These are phyloP conservation scores for Hyposoter dolosus DNA, from an alignment of 2,888 invertebrate species.

Conservation along the genomic window DNA sequence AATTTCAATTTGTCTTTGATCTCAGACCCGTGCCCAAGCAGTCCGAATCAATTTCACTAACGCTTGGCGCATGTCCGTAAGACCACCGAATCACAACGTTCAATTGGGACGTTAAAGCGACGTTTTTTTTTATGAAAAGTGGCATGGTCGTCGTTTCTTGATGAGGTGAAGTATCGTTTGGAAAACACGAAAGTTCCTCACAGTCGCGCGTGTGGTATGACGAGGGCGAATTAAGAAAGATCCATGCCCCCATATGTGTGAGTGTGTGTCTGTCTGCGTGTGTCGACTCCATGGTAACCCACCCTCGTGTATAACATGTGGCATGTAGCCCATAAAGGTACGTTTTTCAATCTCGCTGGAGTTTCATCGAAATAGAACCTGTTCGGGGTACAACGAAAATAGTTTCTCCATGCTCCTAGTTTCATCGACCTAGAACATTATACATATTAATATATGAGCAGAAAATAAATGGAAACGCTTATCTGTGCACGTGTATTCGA, in stretches of 20 bases:
- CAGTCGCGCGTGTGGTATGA: constrained; percentile 51
- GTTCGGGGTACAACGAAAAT: constrained; percentile 29
- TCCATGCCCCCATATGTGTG: constrained; percentile 13
- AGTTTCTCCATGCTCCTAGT: constrained; percentile 52
- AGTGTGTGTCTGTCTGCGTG: background rate
- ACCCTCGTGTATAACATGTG: constrained; percentile 19
- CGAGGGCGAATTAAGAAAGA: constrained; percentile 65
- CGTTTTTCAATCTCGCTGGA: constrained; percentile 27
- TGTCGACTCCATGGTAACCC: constrained; percentile 49
- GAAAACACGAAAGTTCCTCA: constrained; percentile 51
- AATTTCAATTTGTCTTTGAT: constrained; percentile 11
- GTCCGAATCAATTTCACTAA: constrained; percentile 82
- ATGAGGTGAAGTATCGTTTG: constrained; percentile 25
- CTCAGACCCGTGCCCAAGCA: constrained; percentile 69
- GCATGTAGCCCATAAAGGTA: constrained; percentile 31
- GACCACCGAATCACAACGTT: constrained; percentile 73
- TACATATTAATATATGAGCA: background rate
- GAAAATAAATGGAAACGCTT: background rate
- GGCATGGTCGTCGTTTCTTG: constrained; percentile 55
- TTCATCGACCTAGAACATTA: background rate
- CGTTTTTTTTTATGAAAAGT: constrained; percentile 78
- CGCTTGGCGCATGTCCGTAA: constrained; percentile 81
- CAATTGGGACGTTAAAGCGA: constrained; percentile 78
- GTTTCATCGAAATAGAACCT: constrained; percentile 47
- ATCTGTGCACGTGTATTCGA: background rate